Percentiles rank a stretch among this genome's conserved stretches.
Conservation (phyloP, 2,113 vertebrate species). For the Zapus hudsonius region DNA sequence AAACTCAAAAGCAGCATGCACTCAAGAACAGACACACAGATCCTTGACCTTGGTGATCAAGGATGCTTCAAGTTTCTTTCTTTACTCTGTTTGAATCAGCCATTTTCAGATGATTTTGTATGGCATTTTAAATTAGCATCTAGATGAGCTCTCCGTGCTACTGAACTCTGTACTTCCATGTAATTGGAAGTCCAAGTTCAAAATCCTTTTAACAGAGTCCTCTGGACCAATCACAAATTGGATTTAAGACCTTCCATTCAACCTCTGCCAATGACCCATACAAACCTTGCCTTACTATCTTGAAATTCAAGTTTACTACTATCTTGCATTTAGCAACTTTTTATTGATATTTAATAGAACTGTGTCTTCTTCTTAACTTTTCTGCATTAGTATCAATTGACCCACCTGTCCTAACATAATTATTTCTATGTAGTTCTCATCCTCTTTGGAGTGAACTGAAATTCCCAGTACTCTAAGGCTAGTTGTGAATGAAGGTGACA, state of each 20-base stretch:
- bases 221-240: not conserved
- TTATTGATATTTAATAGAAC: not conserved
- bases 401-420: not conserved
- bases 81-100: not conserved
- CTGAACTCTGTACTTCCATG: not conserved
- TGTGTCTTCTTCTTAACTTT: not conserved
- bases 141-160: not conserved
- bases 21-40: not conserved
- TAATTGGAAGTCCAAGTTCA: slow-evolving; percentile 1
- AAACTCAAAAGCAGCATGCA: not conserved
- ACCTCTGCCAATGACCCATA: not conserved
- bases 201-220: not conserved
- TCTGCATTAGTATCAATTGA: not conserved
- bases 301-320: not conserved
- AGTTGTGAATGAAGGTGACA: not conserved
- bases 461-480: not conserved
- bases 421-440: not conserved
- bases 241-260: not conserved
- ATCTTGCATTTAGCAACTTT: not conserved
- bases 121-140: not conserved
- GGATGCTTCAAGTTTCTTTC: not conserved
- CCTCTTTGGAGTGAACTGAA: not conserved
- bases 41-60: not conserved
- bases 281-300: not conserved
- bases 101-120: not conserved